phyloP scores from a whole-genome alignment of 2,797 vertebrate genomes.

The Lutra lutra region DNA sequence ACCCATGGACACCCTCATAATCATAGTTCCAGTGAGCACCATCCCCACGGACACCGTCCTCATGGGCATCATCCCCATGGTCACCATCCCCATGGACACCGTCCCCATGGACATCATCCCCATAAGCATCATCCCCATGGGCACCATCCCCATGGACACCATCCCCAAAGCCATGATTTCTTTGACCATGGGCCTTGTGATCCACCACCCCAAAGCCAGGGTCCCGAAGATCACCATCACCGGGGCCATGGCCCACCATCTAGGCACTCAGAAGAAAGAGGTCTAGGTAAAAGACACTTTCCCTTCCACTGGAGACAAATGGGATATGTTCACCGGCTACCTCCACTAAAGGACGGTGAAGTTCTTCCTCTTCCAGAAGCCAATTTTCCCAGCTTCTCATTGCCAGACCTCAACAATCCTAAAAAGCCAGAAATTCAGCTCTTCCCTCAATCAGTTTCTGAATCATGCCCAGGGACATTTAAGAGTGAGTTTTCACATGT shows the following conservation, averaged over 20 bases:
- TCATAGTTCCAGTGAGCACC: background rate
- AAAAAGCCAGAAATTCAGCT: constrained; percentile 1
- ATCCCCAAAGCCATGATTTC: background rate
- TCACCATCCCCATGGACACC: fast-evolving
- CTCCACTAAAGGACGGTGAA: constrained; percentile 73
- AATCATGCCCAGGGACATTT: constrained; percentile 82
- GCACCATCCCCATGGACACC: background rate
- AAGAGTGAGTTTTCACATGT: constrained; percentile 59
- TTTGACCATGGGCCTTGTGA: constrained; percentile 37
- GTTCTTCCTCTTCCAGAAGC: constrained; percentile 80
- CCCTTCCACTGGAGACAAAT: background rate
- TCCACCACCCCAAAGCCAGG: background rate
- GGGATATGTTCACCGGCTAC: constrained; percentile 75
- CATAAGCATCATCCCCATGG: background rate
- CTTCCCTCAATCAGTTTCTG: constrained; percentile 76
- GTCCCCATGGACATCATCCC: fast-evolving
- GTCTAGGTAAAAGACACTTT: constrained; percentile 45
- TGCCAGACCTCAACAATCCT: background rate
- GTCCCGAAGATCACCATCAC: background rate
- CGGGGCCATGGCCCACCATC: background rate
- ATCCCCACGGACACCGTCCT: background rate
- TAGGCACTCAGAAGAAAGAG: constrained; percentile 31
- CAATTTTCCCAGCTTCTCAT: constrained; percentile 73
- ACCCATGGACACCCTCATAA: background rate
- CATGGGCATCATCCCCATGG: background rate